Percentiles rank a stretch among this genome's conserved stretches.
Conservation (phyloP, 2,797 vertebrate genomes). For the Enteromius afrohamiltoni region DNA sequence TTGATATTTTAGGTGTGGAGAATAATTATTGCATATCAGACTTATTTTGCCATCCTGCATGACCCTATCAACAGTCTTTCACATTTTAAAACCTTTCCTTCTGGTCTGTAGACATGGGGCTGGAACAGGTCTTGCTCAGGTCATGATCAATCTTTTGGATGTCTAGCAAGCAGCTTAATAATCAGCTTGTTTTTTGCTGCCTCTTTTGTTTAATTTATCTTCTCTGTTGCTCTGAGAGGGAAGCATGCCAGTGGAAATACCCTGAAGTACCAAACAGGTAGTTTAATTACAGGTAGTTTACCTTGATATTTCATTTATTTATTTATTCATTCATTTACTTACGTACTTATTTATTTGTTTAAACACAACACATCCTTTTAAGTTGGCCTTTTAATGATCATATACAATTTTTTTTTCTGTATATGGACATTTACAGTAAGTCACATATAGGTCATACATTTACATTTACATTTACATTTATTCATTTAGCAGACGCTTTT, state of each 20-base stretch:
- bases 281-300: too few species aligned
- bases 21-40: not conserved
- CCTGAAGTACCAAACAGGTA: not conserved
- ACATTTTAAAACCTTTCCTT: not conserved
- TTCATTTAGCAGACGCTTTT: too few species aligned
- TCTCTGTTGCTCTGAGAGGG: slow-evolving; percentile 11
- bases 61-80: not conserved
- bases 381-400: too few species aligned
- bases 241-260: not conserved
- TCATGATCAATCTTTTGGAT: slow-evolving; percentile 10
- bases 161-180: slow-evolving; percentile 11
- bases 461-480: too few species aligned
- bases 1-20: not conserved
- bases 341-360: too few species aligned
- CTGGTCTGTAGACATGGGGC: not conserved
- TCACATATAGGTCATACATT: too few species aligned
- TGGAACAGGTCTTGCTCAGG: not conserved
- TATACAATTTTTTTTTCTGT: too few species aligned
- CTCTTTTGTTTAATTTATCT: slow-evolving; percentile 28
- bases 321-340: too few species aligned
- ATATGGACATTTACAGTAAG: too few species aligned
- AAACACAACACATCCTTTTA: too few species aligned
- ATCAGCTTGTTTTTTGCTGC: slow-evolving; percentile 4
- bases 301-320: too few species aligned
- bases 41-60: too few species aligned